phyloP scores from a whole-genome alignment of 2,888 invertebrate genomes.

The Tachystola acroxantha region DNA sequence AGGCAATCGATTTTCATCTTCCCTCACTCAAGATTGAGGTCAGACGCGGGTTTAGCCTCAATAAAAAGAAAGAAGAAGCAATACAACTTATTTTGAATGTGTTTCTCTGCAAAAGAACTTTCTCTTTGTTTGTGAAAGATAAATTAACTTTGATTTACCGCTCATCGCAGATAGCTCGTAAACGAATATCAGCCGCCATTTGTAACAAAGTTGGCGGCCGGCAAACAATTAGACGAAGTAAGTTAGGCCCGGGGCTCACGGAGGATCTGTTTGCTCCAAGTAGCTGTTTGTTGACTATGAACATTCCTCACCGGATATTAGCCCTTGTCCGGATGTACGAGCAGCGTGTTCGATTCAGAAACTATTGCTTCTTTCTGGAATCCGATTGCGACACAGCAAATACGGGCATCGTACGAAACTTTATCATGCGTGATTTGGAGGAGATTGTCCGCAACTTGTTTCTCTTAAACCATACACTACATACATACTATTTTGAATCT shows the following conservation, averaged over 20 bases:
- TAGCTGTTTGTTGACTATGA: conserved; percentile 59
- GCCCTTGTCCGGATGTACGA: conserved; percentile 59
- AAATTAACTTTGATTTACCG: conserved; percentile 18
- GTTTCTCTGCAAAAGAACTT: background rate
- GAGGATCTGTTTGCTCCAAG: conserved; percentile 51
- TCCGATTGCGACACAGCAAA: conserved; percentile 15
- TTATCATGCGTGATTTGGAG: conserved; percentile 13
- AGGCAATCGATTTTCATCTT: too few species aligned
- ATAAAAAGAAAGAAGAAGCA: too few species aligned
- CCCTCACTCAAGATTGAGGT: too few species aligned
- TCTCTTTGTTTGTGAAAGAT: conserved; percentile 1
- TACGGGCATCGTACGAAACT: conserved; percentile 15
- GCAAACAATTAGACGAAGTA: conserved; percentile 57
- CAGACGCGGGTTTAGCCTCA: too few species aligned
- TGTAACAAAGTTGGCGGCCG: conserved; percentile 44
- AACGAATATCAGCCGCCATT: conserved; percentile 36
- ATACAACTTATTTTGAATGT: background rate
- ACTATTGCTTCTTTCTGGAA: conserved; percentile 30
- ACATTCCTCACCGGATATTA: conserved; percentile 68
- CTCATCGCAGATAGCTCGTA: conserved; percentile 24
- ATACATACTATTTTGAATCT: too few species aligned
- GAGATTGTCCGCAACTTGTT: conserved; percentile 1
- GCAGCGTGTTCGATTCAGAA: conserved; percentile 39
- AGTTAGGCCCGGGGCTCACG: conserved; percentile 35
- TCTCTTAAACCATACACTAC: too few species aligned